phyloP scores from a whole-genome alignment of 1,140 invertebrate genomes.

The Heliconius congener region DNA sequence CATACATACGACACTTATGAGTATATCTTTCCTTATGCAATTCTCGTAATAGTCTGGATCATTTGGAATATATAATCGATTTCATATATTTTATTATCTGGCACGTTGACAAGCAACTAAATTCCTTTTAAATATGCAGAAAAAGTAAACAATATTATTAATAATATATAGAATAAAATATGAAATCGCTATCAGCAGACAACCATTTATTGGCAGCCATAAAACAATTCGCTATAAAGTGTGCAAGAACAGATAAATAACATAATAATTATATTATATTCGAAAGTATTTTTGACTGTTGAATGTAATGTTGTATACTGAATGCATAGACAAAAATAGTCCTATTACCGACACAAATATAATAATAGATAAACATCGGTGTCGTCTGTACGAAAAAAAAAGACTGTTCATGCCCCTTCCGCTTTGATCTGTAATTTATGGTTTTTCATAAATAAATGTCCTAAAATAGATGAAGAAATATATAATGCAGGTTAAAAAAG shows the following conservation, averaged over 20 bases:
- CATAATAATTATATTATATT: not conserved
- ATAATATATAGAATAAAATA: not conserved
- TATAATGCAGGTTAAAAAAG: constrained; percentile 16
- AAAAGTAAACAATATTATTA: constrained; percentile 6
- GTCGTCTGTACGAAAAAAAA: constrained; percentile 22
- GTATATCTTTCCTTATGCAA: not conserved
- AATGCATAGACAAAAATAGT: constrained; percentile 19
- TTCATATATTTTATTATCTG: not conserved
- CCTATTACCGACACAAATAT: constrained; percentile 21
- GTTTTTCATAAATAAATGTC: constrained; percentile 29
- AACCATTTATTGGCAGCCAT: constrained; percentile 15
- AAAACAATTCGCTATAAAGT: constrained; percentile 6
- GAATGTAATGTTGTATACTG: not conserved
- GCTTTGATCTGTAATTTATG: constrained; percentile 36
- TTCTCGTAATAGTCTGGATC: not conserved
- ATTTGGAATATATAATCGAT: not conserved
- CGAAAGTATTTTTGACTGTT: not conserved
- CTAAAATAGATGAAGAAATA: constrained; percentile 22
- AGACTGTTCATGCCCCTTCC: constrained; percentile 20
- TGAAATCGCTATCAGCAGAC: constrained; percentile 13
- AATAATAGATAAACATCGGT: constrained; percentile 25
- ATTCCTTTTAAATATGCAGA: not conserved
- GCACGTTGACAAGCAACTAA: not conserved
- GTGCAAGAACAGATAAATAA: constrained; percentile 16
- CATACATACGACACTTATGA: no score